Base-by-base conservation (phyloP, 2,888 invertebrate species). In the Callyntrura guangdongensis region DNA sequence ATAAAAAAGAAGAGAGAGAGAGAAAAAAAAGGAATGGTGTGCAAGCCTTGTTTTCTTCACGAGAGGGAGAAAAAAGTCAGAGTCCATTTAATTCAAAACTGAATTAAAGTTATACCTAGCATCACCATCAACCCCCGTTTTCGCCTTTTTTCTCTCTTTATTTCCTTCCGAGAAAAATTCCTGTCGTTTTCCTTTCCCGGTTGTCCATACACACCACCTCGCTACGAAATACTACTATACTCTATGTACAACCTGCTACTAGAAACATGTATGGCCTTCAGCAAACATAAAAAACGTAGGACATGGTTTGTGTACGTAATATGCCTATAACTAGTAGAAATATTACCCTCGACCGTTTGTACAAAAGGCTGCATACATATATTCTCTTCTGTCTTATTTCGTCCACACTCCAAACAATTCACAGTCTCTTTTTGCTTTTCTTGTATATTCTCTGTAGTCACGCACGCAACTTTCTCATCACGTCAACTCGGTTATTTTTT, bases 391-490 rank as follows among this genome's bases (percentile, higher is more conserved):
- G 83, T 84, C 89, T 77, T 74, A 74, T 89, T 89, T 72, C 74
- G 74, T 59, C 74, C 59, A 85, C 79, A 61, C 59, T 59, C 74
- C 59, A 85, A 64, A 61, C 59, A 64, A 85, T n/a, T 81, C 67
- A n/a, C n/a, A 47, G 69, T 36, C 14, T 17, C 72, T 17, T 45
- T 8, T 8, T 45, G 3, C 22, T 1, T 47, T 83, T 47, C 49
- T 8, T 79, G 25, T 53, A 81, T 81, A 86, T 61, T 64, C 59
- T 74, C 72, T 56, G 45, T 85, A 90, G 86, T 90, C 90, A 85
- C 91, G 89, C 93, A 93, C 93, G 93, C 93, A 90, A 93, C 89
- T 89, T 93, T 92, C 93, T 93, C 93, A 93, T 93, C 93, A 93
- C 92, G 91, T 88, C 90, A 87, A 61, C 83, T 89, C 83, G 61